A percentile compares a stretch with the other conserved stretches of the same genome.
Evolutionary conservation across 2,113 vertebrate species (phyloP).

Genomic region (Bettongia penicillata): DNA sequence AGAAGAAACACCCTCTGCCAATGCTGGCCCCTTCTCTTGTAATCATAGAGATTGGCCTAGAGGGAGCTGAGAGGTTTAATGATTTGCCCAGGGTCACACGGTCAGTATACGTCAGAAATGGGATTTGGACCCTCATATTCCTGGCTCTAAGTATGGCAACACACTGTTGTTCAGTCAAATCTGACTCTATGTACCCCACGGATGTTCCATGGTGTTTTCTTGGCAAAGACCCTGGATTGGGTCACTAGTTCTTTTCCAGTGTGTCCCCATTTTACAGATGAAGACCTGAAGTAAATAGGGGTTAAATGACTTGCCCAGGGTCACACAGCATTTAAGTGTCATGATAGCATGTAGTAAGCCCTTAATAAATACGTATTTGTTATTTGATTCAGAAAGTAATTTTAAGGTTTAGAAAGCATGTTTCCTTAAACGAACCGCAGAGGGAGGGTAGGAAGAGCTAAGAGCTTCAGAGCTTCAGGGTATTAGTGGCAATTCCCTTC

Average conservation of each 20-base stretch:
- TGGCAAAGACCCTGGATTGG: background rate
- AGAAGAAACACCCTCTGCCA: background rate
- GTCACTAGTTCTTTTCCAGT: background rate
- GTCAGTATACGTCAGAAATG: too few relatives aligned
- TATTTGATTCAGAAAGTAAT: background rate
- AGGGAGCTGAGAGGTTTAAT: background rate
- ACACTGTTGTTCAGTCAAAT: too few relatives aligned
- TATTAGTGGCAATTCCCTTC: background rate
- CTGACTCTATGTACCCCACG: too few relatives aligned
- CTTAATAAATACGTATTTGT: background rate
- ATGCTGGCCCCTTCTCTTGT: background rate
- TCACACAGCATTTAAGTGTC: too few relatives aligned
- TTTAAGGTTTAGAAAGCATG: background rate
- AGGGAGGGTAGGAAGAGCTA: background rate
- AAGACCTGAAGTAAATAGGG: background rate
- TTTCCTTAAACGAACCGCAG: background rate
- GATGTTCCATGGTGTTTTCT: too few relatives aligned
- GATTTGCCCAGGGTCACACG: background rate
- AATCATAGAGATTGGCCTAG: background rate
- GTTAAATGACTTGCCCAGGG: background rate
- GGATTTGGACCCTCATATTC: too few relatives aligned
- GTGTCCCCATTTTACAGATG: background rate
- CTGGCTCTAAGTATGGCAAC: too few relatives aligned
- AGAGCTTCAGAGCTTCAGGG: background rate
- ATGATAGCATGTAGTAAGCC: too few relatives aligned